These are phyloP conservation scores for Prionailurus viverrinus DNA, from an alignment of 2,113 vertebrate genomes.

Conservation along the genomic window DNA sequence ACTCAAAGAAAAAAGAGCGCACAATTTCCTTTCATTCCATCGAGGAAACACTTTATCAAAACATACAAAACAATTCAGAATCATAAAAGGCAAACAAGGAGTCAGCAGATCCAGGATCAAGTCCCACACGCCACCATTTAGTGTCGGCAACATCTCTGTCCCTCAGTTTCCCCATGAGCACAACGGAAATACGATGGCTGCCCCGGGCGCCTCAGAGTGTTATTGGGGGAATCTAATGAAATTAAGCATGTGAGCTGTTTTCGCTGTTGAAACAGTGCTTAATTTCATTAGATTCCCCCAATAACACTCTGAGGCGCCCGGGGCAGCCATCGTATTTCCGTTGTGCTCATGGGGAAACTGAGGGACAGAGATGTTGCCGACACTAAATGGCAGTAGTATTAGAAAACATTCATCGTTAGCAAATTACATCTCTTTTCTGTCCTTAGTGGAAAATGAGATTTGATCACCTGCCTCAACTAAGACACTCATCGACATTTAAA, in stretches of 20 bases:
- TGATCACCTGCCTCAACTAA: conserved; percentile 50
- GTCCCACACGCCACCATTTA: not conserved
- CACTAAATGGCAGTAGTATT: not conserved
- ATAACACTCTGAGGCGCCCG: not conserved
- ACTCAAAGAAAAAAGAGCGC: not conserved
- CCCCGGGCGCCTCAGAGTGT: not conserved
- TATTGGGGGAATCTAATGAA: not conserved
- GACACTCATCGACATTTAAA: conserved; percentile 24
- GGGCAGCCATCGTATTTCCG: not conserved
- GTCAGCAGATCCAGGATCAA: not conserved
- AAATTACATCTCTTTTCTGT: conserved; percentile 38
- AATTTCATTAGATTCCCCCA: not conserved
- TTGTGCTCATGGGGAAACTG: conserved; percentile 10
- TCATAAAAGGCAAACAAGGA: not conserved
- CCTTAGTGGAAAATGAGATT: conserved; percentile 47
- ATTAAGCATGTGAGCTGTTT: not conserved
- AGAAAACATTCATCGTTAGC: not conserved
- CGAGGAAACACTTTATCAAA: not conserved
- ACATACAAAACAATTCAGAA: conserved; percentile 23
- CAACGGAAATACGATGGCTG: not conserved
- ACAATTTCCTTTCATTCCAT: not conserved
- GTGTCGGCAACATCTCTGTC: not conserved
- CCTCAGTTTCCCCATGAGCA: conserved; percentile 32
- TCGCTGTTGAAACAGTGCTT: conserved; percentile 6
- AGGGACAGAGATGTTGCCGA: not conserved